A percentile compares a stretch with the other conserved stretches of the same genome.
Conservation (phyloP, 1,140 invertebrate species). For the Branchinecta lynchi region DNA sequence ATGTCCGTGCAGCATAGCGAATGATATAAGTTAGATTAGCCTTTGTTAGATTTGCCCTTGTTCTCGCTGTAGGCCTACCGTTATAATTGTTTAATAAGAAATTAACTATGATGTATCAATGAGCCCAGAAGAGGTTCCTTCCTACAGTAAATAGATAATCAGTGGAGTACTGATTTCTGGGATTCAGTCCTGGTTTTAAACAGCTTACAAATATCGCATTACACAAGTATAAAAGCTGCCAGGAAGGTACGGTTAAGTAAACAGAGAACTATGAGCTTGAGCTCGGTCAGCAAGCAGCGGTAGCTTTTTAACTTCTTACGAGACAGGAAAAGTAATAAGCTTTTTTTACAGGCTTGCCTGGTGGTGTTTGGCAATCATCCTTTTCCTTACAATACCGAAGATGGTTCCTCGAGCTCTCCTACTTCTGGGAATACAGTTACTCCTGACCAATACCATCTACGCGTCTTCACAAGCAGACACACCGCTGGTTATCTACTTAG, state of each 20-base stretch:
- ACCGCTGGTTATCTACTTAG: slow-evolving; percentile 16
- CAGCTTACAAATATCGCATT: too few species aligned
- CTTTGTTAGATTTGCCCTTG: too few species aligned
- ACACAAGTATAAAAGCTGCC: too few species aligned
- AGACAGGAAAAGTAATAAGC: background rate
- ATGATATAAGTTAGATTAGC: too few species aligned
- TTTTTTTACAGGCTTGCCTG: background rate
- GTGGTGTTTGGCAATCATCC: slow-evolving; percentile 17
- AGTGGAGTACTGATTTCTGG: too few species aligned
- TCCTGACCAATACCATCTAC: slow-evolving; percentile 16
- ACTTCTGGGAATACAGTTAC: slow-evolving; percentile 7
- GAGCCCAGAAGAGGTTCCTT: too few species aligned
- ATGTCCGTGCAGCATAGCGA: too few species aligned
- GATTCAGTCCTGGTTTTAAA: too few species aligned
- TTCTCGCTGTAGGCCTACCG: too few species aligned
- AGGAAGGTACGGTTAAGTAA: background rate
- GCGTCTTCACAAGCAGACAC: slow-evolving; percentile 6
- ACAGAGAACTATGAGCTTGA: background rate
- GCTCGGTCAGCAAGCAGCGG: background rate
- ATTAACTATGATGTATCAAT: too few species aligned
- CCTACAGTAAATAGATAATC: too few species aligned
- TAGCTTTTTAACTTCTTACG: background rate
- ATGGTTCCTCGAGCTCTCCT: slow-evolving; percentile 16
- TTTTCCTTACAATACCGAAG: slow-evolving; percentile 18
- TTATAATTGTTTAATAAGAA: too few species aligned